These are phyloP conservation scores for Argya squamiceps DNA, from an alignment of 2,797 vertebrate genomes.

Conservation along the genomic window DNA sequence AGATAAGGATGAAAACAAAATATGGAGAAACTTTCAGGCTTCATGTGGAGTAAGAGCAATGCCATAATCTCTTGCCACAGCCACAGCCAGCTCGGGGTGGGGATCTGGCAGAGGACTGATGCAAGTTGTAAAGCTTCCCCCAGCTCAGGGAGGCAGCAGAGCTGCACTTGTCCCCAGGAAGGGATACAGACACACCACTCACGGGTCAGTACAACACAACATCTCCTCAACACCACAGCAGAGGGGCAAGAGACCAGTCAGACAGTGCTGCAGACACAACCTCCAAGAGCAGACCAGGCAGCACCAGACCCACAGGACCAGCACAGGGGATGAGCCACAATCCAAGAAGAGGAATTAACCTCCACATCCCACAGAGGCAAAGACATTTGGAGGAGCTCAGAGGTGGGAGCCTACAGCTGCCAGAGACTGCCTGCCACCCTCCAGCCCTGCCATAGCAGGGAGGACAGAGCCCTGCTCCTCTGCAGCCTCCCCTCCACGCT, in stretches of 20 bases:
- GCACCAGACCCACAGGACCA: neutral
- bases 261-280: neutral
- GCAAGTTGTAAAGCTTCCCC: rapidly evolving
- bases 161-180: neutral
- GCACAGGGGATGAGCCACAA: neutral
- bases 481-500: neutral
- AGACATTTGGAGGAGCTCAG: neutral
- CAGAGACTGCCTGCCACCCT: neutral
- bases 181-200: neutral
- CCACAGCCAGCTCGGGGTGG: neutral
- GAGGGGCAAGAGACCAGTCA: neutral
- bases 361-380: neutral
- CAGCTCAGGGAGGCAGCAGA: neutral
- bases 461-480: neutral
- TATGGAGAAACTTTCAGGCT: neutral
- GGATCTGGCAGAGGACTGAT: neutral
- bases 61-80: neutral
- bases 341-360: neutral
- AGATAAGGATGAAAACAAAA: neutral
- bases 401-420: rapidly evolving
- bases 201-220: rapidly evolving
- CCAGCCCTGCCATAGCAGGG: neutral
- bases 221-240: neutral
- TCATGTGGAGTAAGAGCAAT: neutral
- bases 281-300: neutral